Evolutionary conservation across 2,113 vertebrate species (phyloP).

Genomic region (Macrotus californicus): DNA sequence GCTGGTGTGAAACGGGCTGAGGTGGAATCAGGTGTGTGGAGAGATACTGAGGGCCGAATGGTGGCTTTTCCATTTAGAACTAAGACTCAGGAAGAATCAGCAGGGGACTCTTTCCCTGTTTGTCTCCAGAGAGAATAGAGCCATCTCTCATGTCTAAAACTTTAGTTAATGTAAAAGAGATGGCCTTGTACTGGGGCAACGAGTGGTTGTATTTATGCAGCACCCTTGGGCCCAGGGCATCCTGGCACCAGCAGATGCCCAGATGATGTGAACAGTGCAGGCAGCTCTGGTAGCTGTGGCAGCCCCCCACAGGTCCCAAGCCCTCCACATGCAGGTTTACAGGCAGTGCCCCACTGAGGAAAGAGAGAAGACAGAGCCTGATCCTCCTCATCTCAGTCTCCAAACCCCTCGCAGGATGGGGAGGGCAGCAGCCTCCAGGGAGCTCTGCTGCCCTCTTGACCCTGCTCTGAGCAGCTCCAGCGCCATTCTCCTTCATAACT

Average conservation of each 20-base stretch:
- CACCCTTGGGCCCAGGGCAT: background rate
- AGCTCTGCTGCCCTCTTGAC: background rate
- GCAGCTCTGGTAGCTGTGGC: background rate
- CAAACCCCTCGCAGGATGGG: background rate
- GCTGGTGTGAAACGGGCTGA: background rate
- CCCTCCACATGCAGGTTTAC: background rate
- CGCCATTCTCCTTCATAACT: background rate
- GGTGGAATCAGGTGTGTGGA: background rate
- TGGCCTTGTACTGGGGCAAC: background rate
- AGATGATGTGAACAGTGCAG: background rate
- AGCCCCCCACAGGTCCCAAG: background rate
- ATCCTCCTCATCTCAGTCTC: background rate
- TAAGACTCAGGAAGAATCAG: background rate
- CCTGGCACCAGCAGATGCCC: background rate
- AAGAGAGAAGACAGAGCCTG: background rate
- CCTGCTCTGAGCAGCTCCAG: background rate
- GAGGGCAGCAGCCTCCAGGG: background rate
- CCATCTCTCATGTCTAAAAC: background rate
- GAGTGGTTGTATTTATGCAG: background rate
- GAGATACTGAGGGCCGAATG: background rate
- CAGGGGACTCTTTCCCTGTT: background rate
- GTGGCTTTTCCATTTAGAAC: background rate
- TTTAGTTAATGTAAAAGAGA: background rate
- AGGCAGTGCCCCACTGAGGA: background rate
- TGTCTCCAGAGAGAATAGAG: background rate